Conservation (phyloP, 2,797 vertebrate genomes). For the Uromys caudimaculatus region DNA sequence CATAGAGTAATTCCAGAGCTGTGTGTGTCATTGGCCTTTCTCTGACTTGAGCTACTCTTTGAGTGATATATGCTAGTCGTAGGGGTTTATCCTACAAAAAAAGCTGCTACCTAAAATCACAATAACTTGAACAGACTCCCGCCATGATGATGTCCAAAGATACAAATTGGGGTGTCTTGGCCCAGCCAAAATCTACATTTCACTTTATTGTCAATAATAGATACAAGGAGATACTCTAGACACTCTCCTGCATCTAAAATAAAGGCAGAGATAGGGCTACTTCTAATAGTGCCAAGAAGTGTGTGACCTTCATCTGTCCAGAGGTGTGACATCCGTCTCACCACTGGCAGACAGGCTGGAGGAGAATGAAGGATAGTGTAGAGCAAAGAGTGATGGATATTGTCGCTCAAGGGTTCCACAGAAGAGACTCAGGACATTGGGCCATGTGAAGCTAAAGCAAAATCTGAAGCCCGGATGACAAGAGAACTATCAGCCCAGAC, state of each 20-base stretch:
- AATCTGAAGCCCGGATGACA: not conserved
- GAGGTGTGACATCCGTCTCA: not conserved
- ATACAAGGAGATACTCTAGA: constrained; percentile 16
- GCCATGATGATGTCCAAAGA: not conserved
- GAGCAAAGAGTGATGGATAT: not conserved
- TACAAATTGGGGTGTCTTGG: not conserved
- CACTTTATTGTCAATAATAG: not conserved
- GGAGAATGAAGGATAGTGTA: not conserved
- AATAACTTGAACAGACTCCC: not conserved
- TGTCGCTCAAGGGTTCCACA: not conserved
- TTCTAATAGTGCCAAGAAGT: constrained; percentile 24
- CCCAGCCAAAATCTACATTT: not conserved
- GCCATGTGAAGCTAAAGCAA: constrained; percentile 3
- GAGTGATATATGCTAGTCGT: not conserved
- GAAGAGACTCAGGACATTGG: not conserved
- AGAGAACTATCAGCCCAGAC: not conserved
- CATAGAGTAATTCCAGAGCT: not conserved
- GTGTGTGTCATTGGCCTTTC: not conserved
- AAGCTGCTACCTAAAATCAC: not conserved
- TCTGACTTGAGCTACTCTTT: constrained; percentile 30
- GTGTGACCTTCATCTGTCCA: not conserved
- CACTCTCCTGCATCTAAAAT: constrained; percentile 13
- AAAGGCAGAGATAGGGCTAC: constrained; percentile 4
- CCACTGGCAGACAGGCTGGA: not conserved
- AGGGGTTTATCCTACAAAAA: not conserved